phyloP scores from a whole-genome alignment of 2,113 vertebrate species.

The Pycnonotus jocosus region DNA sequence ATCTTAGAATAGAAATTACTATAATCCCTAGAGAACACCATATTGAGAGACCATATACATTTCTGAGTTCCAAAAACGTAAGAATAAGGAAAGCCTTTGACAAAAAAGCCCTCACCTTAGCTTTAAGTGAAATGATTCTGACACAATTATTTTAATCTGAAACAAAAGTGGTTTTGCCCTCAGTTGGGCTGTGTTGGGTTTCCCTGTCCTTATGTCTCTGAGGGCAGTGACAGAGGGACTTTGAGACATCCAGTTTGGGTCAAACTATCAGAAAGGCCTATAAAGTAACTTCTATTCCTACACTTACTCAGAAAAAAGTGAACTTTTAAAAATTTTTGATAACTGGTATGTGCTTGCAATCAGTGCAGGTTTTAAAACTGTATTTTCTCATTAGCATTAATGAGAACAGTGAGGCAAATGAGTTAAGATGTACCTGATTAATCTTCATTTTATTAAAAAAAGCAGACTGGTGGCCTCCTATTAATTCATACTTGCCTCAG shows the following conservation, averaged over 20 bases:
- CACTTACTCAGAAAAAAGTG: neutral
- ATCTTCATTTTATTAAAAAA: neutral
- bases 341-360: neutral
- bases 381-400: conserved; percentile 7
- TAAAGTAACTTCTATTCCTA: neutral
- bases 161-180: neutral
- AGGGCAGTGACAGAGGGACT: neutral
- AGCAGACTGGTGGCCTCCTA: neutral
- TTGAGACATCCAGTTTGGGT: neutral
- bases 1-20: neutral
- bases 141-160: neutral
- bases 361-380: neutral
- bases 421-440: neutral
- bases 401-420: neutral
- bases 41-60: neutral
- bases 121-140: neutral
- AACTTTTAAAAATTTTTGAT: neutral
- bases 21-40: neutral
- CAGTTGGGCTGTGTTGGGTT: neutral
- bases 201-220: neutral
- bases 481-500: neutral
- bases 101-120: neutral
- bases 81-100: neutral
- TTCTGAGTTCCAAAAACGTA: neutral
- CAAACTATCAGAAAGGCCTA: neutral